Percentiles rank a stretch among this genome's conserved stretches.
These are phyloP conservation scores for Calycopis cecrops DNA, from an alignment of 1,140 invertebrate genomes.

Conservation along the genomic window DNA sequence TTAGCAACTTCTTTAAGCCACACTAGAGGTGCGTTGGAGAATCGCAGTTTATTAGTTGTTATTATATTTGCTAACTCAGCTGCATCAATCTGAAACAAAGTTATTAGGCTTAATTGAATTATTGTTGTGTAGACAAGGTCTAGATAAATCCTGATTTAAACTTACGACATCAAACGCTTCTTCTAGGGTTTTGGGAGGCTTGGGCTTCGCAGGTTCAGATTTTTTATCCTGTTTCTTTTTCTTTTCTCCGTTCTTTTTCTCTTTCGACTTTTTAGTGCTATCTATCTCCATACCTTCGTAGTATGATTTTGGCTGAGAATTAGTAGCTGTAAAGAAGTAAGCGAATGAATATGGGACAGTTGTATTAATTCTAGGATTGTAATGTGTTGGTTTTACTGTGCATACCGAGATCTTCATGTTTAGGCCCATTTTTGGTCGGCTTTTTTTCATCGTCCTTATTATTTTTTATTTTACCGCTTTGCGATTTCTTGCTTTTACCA, in stretches of 20 bases:
- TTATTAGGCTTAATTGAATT: not conserved
- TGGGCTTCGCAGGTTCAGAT: constrained; percentile 72
- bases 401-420: constrained; percentile 59
- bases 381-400: not conserved
- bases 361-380: not conserved
- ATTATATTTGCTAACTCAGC: constrained; percentile 75
- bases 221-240: constrained; percentile 72
- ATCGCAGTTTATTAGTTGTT: constrained; percentile 73
- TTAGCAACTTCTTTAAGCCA: constrained; percentile 79
- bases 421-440: constrained; percentile 55
- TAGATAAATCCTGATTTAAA: constrained; percentile 19
- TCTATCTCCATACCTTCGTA: constrained; percentile 65
- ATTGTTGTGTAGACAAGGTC: not conserved
- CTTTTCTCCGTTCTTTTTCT: constrained; percentile 66
- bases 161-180: constrained; percentile 78
- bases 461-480: constrained; percentile 76
- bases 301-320: constrained; percentile 56
- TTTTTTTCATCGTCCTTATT: constrained; percentile 78
- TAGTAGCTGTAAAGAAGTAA: constrained; percentile 36
- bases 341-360: not conserved
- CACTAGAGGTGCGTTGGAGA: constrained; percentile 76
- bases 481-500: constrained; percentile 82
- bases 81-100: constrained; percentile 75
- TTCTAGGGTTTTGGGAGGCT: constrained; percentile 80
- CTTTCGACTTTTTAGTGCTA: constrained; percentile 61